A percentile compares a stretch with the other conserved stretches of the same genome.
These are phyloP conservation scores for Ophion costatus DNA, from an alignment of 2,888 invertebrate species.

Conservation along the genomic window DNA sequence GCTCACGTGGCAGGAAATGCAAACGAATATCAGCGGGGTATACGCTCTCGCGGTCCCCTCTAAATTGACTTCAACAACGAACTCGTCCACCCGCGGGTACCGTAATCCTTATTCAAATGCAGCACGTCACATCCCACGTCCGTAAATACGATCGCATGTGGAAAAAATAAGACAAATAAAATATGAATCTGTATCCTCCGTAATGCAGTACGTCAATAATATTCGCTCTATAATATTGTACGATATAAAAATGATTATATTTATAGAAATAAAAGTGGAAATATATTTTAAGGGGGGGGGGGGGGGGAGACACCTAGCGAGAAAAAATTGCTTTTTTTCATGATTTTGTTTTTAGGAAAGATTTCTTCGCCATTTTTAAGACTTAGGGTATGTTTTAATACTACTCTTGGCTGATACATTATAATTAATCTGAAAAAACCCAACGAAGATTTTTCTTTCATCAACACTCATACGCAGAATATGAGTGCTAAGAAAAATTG, in stretches of 20 bases:
- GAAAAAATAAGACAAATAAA: background rate
- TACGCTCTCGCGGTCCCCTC: slow-evolving; percentile 10
- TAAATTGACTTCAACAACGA: slow-evolving; percentile 39
- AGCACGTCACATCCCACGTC: slow-evolving; percentile 26
- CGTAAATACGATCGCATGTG: background rate
- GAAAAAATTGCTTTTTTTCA: too few relatives aligned
- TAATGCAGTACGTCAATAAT: background rate
- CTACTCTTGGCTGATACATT: too few relatives aligned
- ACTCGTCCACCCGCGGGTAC: slow-evolving; percentile 38
- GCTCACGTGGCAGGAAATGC: slow-evolving; percentile 49
- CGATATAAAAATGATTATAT: background rate
- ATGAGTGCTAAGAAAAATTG: too few relatives aligned
- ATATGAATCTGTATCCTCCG: background rate
- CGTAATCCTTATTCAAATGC: slow-evolving; percentile 66
- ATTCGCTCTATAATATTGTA: background rate
- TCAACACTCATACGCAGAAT: too few relatives aligned
- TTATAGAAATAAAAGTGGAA: too few relatives aligned
- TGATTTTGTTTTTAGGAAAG: too few relatives aligned
- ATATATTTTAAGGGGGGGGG: too few relatives aligned
- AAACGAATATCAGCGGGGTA: slow-evolving; percentile 1
- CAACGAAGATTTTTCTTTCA: too few relatives aligned
- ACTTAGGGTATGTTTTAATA: too few relatives aligned
- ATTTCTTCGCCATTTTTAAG: too few relatives aligned
- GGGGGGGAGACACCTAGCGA: too few relatives aligned
- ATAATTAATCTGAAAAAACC: too few relatives aligned